Conservation (phyloP, 2,888 invertebrate species). For the Diadromus collaris region DNA sequence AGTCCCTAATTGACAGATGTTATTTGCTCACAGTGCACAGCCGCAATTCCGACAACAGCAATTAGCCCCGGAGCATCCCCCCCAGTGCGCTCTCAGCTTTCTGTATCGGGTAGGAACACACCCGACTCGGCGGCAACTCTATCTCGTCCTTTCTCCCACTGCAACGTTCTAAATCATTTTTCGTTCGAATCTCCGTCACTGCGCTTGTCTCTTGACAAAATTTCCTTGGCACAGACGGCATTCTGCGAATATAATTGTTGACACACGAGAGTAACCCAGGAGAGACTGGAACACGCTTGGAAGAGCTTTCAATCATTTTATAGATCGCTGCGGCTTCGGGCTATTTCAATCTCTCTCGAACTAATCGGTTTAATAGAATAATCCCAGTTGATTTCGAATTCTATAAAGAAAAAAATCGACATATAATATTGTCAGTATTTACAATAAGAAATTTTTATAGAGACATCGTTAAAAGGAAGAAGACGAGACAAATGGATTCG, state of each 20-base stretch:
- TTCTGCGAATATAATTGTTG: neutral
- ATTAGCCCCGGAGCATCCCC: conserved; percentile 56
- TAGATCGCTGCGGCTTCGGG: neutral
- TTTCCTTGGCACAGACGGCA: neutral
- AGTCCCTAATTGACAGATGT: conserved; percentile 76
- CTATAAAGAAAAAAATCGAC: neutral
- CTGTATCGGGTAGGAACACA: conserved; percentile 25
- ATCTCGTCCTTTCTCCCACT: conserved; percentile 17
- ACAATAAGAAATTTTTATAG: neutral
- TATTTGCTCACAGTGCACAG: conserved; percentile 72
- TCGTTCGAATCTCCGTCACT: conserved; percentile 6
- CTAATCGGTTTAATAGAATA: neutral
- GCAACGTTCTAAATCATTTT: conserved; percentile 26
- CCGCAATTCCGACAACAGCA: conserved; percentile 54
- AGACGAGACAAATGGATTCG: neutral
- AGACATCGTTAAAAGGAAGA: neutral
- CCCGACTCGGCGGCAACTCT: conserved; percentile 11
- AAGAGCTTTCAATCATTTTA: neutral
- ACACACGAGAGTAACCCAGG: neutral
- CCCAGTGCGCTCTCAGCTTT: conserved; percentile 38
- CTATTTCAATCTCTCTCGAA: neutral
- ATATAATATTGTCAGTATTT: neutral
- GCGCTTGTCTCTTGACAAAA: neutral
- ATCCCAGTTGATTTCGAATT: neutral
- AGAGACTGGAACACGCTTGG: neutral